Evolutionary conservation across 2,888 invertebrate genomes (phyloP), one percentile per base, ranked within the genome.

Genomic region (Drosophila mimica): DNA sequence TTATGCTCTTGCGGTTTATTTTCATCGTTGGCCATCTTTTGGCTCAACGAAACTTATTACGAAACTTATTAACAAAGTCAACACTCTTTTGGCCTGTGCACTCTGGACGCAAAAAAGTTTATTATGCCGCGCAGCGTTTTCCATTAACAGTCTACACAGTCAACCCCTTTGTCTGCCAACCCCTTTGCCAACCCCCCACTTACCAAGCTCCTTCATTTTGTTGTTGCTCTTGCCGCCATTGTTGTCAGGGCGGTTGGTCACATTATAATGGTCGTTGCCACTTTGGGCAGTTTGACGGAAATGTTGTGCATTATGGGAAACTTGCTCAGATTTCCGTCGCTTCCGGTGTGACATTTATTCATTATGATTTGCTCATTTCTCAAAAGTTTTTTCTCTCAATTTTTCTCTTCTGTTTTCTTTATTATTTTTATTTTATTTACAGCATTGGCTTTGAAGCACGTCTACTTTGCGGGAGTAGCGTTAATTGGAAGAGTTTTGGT

Each of bases 261-360:
- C 43, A 66, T 57, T 73, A 61, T 81, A 72, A 76, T 65, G 66
- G 62, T 51, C 60, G 51, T 65, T 65, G 70, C 62, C 68, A 78
- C 61, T 79, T 72, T 74, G 73, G 54, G 63, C 69, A 63, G 69
- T 82, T 77, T 76, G 68, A 72, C 83, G 87, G 89, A 90, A 90
- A 82, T 81, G 90, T 74, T 77, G 71, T 43, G 72, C 72, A 78
- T 87, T 82, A 84, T 83, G 73, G 60, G 53, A 53, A 81, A 77
- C 71, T 81, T 74, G 82, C 70, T 59, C 64, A 77, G 79, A 74
- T 88, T 88, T 88, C 86, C 90, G 76, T 56, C 76, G 70, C 78
- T 88, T 88, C 87, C 90, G 90, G 89, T 86, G 83, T 82, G 90
- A 87, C 90, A 90, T 88, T 87, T 88, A 87, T 86, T 87, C 80